Evolutionary conservation across 2,797 vertebrate species (phyloP).

Genomic region (Tangara arthus): DNA sequence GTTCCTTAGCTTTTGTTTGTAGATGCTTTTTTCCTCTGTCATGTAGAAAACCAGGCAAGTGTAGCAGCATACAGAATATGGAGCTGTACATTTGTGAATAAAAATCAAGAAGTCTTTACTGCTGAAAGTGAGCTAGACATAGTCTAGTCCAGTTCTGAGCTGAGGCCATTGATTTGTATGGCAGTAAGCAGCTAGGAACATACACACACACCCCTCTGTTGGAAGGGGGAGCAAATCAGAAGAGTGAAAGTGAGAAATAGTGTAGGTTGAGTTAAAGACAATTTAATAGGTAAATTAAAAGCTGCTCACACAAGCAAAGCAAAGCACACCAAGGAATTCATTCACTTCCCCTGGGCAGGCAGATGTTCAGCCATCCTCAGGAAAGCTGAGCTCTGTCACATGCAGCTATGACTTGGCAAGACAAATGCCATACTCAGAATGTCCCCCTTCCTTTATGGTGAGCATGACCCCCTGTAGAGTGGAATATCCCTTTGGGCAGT

Average conservation of each 20-base stretch:
- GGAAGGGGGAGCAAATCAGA: not conserved
- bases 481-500: not conserved
- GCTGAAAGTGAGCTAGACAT: not conserved
- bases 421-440: not conserved
- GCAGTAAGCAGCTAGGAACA: not conserved
- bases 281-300: not conserved
- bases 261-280: not conserved
- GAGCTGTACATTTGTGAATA: not conserved
- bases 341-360: not conserved
- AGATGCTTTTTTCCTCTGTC: not conserved
- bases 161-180: not conserved
- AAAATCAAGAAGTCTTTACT: not conserved
- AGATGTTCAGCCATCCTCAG: not conserved
- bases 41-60: not conserved
- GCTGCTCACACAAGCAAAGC: not conserved
- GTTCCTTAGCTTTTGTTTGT: not conserved
- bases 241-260: not conserved
- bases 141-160: not conserved
- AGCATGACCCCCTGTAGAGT: accelerated
- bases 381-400: not conserved
- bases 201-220: not conserved
- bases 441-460: not conserved
- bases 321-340: not conserved
- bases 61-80: not conserved
- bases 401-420: not conserved